A percentile compares a stretch with the other conserved stretches of the same genome.
phyloP scores from a whole-genome alignment of 2,888 invertebrate genomes.

The Auanema sp. region DNA sequence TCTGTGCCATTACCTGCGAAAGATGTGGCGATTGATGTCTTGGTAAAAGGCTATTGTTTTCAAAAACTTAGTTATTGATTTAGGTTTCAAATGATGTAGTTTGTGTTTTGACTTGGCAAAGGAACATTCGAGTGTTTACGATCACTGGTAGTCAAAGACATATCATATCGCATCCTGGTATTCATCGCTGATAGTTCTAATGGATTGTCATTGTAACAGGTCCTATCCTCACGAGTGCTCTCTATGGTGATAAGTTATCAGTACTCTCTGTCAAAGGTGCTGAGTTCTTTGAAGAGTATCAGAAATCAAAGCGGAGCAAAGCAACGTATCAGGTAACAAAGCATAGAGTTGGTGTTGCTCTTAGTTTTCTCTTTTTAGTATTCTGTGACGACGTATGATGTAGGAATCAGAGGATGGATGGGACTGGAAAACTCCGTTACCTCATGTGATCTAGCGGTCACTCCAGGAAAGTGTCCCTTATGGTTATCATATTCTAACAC shows the following conservation, averaged over 20 bases:
- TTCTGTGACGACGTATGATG: slow-evolving; percentile 25
- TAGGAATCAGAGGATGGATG: slow-evolving; percentile 28
- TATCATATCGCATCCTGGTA: slow-evolving; percentile 75
- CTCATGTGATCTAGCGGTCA: slow-evolving; percentile 25
- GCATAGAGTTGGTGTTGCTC: not conserved
- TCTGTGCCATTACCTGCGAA: slow-evolving; percentile 64
- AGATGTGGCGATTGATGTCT: slow-evolving; percentile 74
- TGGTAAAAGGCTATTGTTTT: slow-evolving; percentile 14
- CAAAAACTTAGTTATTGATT: not conserved
- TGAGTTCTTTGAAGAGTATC: slow-evolving; percentile 28
- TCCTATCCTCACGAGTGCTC: slow-evolving; percentile 75
- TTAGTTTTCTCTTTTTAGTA: slow-evolving; percentile 23
- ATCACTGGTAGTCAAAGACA: slow-evolving; percentile 85
- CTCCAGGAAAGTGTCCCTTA: slow-evolving; percentile 29
- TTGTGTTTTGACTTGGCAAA: slow-evolving; percentile 77
- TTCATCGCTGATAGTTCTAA: too few species aligned
- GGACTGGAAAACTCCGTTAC: slow-evolving; percentile 12
- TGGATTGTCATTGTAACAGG: slow-evolving; percentile 14
- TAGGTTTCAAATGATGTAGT: slow-evolving; percentile 74
- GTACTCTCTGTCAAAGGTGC: slow-evolving; percentile 73
- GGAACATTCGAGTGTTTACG: slow-evolving; percentile 81
- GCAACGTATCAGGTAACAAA: not conserved
- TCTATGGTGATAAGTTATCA: slow-evolving; percentile 72
- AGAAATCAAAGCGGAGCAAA: slow-evolving; percentile 16
- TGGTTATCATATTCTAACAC: slow-evolving; percentile 48